These are phyloP conservation scores for Graptemys geographica DNA, from an alignment of 2,797 vertebrate genomes.

Conservation along the genomic window DNA sequence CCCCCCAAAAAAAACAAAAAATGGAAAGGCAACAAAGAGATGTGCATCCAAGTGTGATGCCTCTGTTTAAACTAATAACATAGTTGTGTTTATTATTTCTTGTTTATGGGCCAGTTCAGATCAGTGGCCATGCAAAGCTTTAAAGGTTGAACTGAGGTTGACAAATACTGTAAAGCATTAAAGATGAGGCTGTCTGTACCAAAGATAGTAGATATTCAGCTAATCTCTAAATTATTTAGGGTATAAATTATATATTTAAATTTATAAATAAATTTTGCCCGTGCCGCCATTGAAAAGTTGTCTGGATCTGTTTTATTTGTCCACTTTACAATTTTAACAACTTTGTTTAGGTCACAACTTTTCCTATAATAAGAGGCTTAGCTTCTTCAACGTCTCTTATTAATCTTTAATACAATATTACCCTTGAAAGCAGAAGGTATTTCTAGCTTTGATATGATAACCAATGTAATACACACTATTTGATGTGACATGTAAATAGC, in stretches of 20 bases:
- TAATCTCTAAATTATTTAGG: background rate
- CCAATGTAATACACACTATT: background rate
- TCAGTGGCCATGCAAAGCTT: background rate
- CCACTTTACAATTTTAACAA: background rate
- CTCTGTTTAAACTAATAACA: background rate
- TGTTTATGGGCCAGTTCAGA: background rate
- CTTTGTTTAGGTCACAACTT: background rate
- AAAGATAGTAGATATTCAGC: background rate
- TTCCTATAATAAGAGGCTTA: constrained; percentile 25
- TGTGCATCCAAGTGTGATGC: fast-evolving
- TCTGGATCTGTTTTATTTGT: background rate
- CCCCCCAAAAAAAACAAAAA: background rate
- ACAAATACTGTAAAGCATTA: background rate
- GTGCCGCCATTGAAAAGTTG: background rate
- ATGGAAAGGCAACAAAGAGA: background rate
- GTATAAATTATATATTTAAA: background rate
- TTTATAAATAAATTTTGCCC: background rate
- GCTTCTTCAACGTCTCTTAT: background rate
- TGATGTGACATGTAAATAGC: constrained; percentile 30
- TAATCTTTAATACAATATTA: constrained; percentile 11
- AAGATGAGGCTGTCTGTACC: background rate
- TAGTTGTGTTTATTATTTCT: background rate
- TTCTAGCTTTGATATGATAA: constrained; percentile 28
- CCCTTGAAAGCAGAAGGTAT: constrained; percentile 13
- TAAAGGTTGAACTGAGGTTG: background rate